phyloP scores from a whole-genome alignment of 1,140 invertebrate species.

The Drosophila nikananu region DNA sequence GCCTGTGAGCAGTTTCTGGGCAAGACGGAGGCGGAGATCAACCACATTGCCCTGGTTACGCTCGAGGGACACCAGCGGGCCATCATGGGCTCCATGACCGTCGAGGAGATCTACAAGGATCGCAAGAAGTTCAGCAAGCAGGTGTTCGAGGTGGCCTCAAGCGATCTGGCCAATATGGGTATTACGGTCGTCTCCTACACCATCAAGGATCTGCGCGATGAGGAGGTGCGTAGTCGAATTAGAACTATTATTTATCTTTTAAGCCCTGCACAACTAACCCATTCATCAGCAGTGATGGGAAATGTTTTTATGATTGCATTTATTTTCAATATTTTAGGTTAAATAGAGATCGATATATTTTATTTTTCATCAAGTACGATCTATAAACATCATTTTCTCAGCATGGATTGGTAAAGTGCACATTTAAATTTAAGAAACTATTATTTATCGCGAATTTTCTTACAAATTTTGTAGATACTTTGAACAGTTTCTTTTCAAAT shows the following conservation, averaged over 20 bases:
- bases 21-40: slow-evolving; percentile 95
- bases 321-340: background rate
- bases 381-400: background rate
- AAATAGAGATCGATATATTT: background rate
- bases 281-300: slow-evolving; percentile 33
- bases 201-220: slow-evolving; percentile 98
- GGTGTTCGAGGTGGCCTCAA: slow-evolving; percentile 97
- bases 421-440: background rate
- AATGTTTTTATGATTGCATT: background rate
- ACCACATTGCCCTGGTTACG: slow-evolving; percentile 97
- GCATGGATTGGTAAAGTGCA: background rate
- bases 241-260: background rate
- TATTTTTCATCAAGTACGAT: background rate
- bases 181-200: slow-evolving; percentile 99
- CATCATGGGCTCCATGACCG: slow-evolving; percentile 99
- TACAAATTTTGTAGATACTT: background rate
- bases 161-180: slow-evolving; percentile 98
- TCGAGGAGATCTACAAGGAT: slow-evolving; percentile 99
- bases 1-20: slow-evolving; percentile 99
- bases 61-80: slow-evolving; percentile 98
- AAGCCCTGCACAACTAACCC: slow-evolving; percentile 23
- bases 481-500: background rate
- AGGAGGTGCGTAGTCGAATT: slow-evolving; percentile 90
- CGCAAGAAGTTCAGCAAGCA: slow-evolving; percentile 99
- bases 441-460: background rate